Conservation (phyloP, 2,888 invertebrate genomes). For the Phortica okadai region DNA sequence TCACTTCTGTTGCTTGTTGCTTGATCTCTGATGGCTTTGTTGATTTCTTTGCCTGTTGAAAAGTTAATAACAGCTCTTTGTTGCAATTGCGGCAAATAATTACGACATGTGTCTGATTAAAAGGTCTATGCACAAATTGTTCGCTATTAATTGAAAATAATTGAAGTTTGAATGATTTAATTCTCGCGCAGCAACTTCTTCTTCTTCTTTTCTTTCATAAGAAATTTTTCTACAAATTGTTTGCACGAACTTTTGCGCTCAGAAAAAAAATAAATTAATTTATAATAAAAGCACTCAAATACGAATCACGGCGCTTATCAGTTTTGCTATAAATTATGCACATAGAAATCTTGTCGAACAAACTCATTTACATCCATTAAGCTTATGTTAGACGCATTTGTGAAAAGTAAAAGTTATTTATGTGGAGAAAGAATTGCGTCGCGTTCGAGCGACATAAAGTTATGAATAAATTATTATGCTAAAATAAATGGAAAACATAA, state of each 20-base stretch:
- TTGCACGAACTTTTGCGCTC: background rate
- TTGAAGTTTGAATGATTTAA: slow-evolving; percentile 34
- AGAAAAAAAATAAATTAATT: background rate
- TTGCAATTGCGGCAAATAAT: slow-evolving; percentile 38
- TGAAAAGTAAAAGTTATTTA: slow-evolving; percentile 66
- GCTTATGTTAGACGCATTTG: background rate
- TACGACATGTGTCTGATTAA: slow-evolving; percentile 34
- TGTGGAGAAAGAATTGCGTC: slow-evolving; percentile 11
- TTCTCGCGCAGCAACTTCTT: background rate
- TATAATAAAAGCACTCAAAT: background rate
- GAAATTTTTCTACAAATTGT: background rate
- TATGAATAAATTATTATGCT: background rate
- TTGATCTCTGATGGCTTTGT: too few species aligned
- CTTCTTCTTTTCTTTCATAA: too few species aligned
- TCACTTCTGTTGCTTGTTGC: too few species aligned
- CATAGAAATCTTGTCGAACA: slow-evolving; percentile 8
- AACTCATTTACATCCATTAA: slow-evolving; percentile 54
- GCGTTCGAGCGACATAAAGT: background rate
- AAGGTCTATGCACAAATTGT: slow-evolving; percentile 14
- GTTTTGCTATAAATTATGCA: background rate
- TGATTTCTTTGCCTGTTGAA: slow-evolving; percentile 36
- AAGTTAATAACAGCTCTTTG: slow-evolving; percentile 43
- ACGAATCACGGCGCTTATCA: background rate
- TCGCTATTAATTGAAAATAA: slow-evolving; percentile 39
- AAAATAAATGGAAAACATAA: background rate